Percentiles rank a stretch among this genome's conserved stretches.
phyloP scores from a whole-genome alignment of 2,113 vertebrate genomes.

The Pipra filicauda region DNA sequence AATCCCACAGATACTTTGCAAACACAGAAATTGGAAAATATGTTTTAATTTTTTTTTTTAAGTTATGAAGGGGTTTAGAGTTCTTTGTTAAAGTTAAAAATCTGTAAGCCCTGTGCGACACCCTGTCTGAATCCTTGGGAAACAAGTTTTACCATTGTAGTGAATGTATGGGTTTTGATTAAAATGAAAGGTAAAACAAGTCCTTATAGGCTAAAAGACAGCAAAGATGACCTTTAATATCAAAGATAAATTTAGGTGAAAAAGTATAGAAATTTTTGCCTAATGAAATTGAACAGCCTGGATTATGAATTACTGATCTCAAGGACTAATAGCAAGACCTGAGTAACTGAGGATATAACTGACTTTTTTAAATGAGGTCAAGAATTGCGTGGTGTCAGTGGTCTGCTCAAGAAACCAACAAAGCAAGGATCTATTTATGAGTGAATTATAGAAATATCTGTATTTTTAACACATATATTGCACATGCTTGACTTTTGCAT shows the following conservation, averaged over 20 bases:
- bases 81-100: not conserved
- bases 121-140: not conserved
- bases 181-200: not conserved
- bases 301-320: not conserved
- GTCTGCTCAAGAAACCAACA: not conserved
- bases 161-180: not conserved
- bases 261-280: not conserved
- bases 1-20: not conserved
- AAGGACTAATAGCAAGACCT: not conserved
- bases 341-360: not conserved
- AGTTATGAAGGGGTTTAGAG: not conserved
- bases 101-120: not conserved
- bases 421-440: not conserved
- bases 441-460: not conserved
- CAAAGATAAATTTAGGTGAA: not conserved
- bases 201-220: not conserved
- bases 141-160: not conserved
- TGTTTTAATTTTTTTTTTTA: not conserved
- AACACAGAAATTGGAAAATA: not conserved
- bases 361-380: not conserved
- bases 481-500: accelerated
- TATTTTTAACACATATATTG: not conserved
- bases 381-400: not conserved
- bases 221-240: not conserved
- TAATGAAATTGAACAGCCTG: not conserved